Conservation (phyloP, 1,140 invertebrate genomes). For the Drosophila varians region DNA sequence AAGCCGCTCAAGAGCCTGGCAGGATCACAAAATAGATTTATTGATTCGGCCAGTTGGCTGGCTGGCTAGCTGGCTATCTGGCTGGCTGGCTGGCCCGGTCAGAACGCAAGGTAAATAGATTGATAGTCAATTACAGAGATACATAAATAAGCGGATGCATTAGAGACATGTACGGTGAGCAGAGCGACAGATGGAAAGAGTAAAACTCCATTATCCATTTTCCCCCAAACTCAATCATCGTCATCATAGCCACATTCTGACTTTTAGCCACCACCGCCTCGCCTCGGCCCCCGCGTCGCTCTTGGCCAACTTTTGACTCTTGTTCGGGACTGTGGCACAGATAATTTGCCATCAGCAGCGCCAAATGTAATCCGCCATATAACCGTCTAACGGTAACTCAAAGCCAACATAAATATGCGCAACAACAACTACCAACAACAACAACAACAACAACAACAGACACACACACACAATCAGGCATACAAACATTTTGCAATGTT, state of each 20-base stretch:
- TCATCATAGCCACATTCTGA: slow-evolving; percentile 43
- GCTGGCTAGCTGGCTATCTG: too few relatives aligned
- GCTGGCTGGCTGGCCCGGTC: neutral
- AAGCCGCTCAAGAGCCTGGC: slow-evolving; percentile 1
- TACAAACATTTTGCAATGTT: slow-evolving; percentile 60
- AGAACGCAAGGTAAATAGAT: slow-evolving; percentile 20
- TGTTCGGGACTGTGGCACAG: slow-evolving; percentile 45
- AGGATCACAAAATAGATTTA: slow-evolving; percentile 30
- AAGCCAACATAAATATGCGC: slow-evolving; percentile 78
- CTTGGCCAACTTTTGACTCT: slow-evolving; percentile 7
- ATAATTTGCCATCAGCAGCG: slow-evolving; percentile 77
- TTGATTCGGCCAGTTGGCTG: slow-evolving; percentile 4
- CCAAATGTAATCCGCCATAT: slow-evolving; percentile 79
- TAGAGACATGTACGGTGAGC: slow-evolving; percentile 22
- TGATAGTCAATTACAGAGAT: slow-evolving; percentile 41
- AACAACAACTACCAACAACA: slow-evolving; percentile 55
- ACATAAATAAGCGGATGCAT: slow-evolving; percentile 42
- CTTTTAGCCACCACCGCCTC: neutral
- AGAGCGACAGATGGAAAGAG: slow-evolving; percentile 22
- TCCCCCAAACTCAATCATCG: slow-evolving; percentile 38
- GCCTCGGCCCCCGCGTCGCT: neutral
- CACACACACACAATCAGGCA: slow-evolving; percentile 55
- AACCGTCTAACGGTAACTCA: slow-evolving; percentile 79
- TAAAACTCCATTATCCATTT: slow-evolving; percentile 31
- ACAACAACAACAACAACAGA: slow-evolving; percentile 51